Base-by-base conservation (phyloP, 2,113 vertebrate species). In the Urocitellus parryii region DNA sequence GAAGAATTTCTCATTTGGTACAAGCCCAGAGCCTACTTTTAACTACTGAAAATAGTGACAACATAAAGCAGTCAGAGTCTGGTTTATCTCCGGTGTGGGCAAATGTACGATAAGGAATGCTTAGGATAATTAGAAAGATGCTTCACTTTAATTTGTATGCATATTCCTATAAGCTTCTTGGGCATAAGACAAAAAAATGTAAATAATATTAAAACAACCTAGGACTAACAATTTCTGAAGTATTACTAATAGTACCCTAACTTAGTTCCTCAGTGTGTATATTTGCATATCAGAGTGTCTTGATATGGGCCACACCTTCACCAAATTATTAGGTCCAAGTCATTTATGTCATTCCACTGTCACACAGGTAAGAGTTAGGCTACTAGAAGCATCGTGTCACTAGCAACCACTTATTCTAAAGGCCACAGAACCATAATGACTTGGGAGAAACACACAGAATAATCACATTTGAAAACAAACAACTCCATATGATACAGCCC, bases 251-350 rank as follows among this genome's bases (percentile, higher is more conserved):
- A 53, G 81, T 45, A 58, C 34, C 53, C 34, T 83, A 22, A 63
- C 96, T 93, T 84, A 29, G 68, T 90, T 91, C 73, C 16, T 73
- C 68, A 68, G 27, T 56, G 2, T 88, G 34, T 20, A 34, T 53
- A 96, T 90, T 93, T 97, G 45, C 24, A 24, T 68, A 61, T 56
- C 91, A 58, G 37, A 4, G 96, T 83, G 51, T 37, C 91, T 91
- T 95, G 63, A 94, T 76, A 9, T 90, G 20, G 67, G 37, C 58
- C 51, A 53, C 29, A 34, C 25, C 4, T 61, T 90, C 42, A 63
- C 32, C 45, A 77, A 81, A 65, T 79, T 13, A 56, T 81, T 48
- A 76, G 39, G 39, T 4, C 58, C 45, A 53, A 27, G n/a, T 39
- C 18, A 61, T 34, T 51, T 27, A 1, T 29, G 0, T 51, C 56